Base-by-base conservation (phyloP, 2,888 invertebrate species). In the Gymnosoma rotundatum region DNA sequence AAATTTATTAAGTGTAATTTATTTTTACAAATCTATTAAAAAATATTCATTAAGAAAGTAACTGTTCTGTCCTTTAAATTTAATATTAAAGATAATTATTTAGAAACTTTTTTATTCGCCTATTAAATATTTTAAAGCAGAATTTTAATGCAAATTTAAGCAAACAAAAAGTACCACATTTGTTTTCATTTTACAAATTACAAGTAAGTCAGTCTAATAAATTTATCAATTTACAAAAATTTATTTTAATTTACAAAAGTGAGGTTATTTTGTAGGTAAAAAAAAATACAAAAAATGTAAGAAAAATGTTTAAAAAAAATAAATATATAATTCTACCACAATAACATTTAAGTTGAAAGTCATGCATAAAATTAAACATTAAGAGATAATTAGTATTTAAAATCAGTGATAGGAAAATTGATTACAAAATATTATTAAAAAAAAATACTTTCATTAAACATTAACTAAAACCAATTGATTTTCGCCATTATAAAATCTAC, bases 261-360 rank as follows among this genome's bases (percentile, higher is more conserved):
- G 80, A 80, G 78, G 83, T 80, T 80, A 83, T 75, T 64, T 81
- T 69, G 25, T 81, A 82, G 66, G 50, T 75, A 86, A 84, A 78
- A 70, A 74, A 76, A 81, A 54, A 50, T 14, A 32, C 32, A 32
- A 32, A 52, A 78, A 72, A 75, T 72, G 76, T 75, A 82, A 38
- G 58, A 69, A 54, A 60, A 78, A 81, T 70, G 78, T 74, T 81
- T 78, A 72, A 54, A 78, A 83, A 32, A 32, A 32, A 32, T 5
- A 7, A 7, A 32, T 6, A 32, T 5, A 32, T 7, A 32, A 32
- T 32, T 32, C 32, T 32, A 32, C 6, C 42, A 50, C 36, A 74
- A 63, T 52, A 67, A 69, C 58, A 56, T 72, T 66, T 75, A 80
- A 74, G 32, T 73, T 70, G 78, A 86, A 80, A 85, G 83, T 83